Conservation (phyloP, 53 echinoderm and acorn worm species). For the Henricia sp. region DNA sequence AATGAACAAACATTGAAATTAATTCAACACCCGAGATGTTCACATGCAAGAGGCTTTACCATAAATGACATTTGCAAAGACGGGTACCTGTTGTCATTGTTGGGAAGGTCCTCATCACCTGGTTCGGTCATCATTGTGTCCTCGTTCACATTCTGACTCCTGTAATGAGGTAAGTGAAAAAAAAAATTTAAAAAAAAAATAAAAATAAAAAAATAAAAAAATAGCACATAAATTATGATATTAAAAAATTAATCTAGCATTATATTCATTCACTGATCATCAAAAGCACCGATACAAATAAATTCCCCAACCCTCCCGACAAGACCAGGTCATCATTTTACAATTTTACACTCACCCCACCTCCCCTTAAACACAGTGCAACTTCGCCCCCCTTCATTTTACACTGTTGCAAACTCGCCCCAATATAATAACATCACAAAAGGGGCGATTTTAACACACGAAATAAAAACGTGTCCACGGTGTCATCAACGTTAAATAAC, state of each 20-base stretch:
- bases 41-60: no score
- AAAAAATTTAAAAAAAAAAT: not conserved
- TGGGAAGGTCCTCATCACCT: slow-evolving; percentile 9
- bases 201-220: not conserved
- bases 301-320: not conserved
- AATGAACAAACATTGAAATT: slow-evolving; percentile 10
- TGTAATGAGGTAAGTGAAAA: not conserved
- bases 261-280: not conserved
- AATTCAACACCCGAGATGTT: not conserved
- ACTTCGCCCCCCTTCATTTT: no score
- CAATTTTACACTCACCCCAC: no score
- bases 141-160: not conserved
- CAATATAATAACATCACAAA: not conserved
- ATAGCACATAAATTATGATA: not conserved
- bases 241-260: not conserved
- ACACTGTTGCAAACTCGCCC: not conserved
- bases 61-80: no score
- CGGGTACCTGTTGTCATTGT: slow-evolving; percentile 16
- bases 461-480: not conserved
- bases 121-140: not conserved
- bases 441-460: not conserved
- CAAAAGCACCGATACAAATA: not conserved
- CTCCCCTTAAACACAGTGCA: no score
- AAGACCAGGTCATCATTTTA: not conserved
- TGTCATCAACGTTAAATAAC: slow-evolving; percentile 1